Evolutionary conservation across 2,888 invertebrate species (phyloP), one percentile per base, ranked within the genome.

Genomic region (Chaetogeoica ovagalla): DNA sequence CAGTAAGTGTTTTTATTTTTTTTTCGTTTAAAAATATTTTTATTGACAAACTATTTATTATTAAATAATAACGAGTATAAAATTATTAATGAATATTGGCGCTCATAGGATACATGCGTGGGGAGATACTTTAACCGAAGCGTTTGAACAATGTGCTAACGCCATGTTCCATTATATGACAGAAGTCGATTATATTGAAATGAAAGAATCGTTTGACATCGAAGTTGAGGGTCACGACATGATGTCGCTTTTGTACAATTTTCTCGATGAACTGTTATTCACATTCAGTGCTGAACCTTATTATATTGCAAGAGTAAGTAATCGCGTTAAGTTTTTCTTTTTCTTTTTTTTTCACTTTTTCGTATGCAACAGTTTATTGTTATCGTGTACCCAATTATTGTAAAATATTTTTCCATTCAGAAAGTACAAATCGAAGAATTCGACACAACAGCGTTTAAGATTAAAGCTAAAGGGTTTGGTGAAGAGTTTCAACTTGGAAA

Each of bases 91-190:
- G 37, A 0, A 6, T 48, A n/a, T 57, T 19, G 7, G 39, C 83
- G 52, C 82, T 84, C 85, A 82, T 86, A 95, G 95, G 86, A 87
- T 97, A 82, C 97, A 97, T 86, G 90, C 95, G 77, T 98, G 98
- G 98, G 98, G 98, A 43, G 89, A 91, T 82, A 91, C 90, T 72
- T 85, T 98, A 74, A 88, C 91, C 85, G 97, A 98, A 88, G 92
- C 97, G 0, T 98, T 96, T 87, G 97, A 98, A 86, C 97, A 97
- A 87, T 94, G 94, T 85, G 97, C 94, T 11, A 91, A 95, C 86
- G 94, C 96, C 1, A 98, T 99, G 98, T 99, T 95, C 88, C 96
- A 92, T 0, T 99, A 98, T 86, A 98, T 98, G 95, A 98, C 98
- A 2, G 96, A 96, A 83, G 87, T 96, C 83, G 90, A 92, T 0